Base-by-base conservation (phyloP, 2,113 vertebrate species). In the Oreochromis tanganicae region DNA sequence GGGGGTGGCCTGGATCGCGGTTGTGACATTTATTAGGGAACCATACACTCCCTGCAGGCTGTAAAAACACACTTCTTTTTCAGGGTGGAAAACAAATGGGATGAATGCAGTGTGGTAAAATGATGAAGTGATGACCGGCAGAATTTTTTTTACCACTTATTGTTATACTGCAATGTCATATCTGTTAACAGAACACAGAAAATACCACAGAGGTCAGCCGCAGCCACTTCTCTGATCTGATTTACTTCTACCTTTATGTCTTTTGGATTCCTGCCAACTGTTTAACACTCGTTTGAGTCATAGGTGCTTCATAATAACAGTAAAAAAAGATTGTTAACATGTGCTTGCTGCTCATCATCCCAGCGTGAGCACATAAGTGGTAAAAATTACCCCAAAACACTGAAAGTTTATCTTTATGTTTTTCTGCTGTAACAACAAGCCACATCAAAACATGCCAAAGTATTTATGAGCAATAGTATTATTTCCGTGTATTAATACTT, bases 1-100 rank as follows among this genome's bases (percentile, higher is more conserved):
- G 88, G 87, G 91, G 93, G 93, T 88, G 80, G 91, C 78, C 59
- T 43, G 87, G 79, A 92, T 91, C 73, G 85, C 87, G 91, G 92
- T 87, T 86, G 89, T 50, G 87, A 92, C 87, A 90, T 96, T 96
- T 96, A 96, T 94, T 92, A 92, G 84, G 24, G 83, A 93, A 93
- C 93, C 83, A 89, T 93, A 90, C 90, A 85, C 92, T 94, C 91
- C 88, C 92, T 90, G 43, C 29, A 3, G 7, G 32, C 48, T 91
- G 80, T 92, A 91, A 94, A 94, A 93, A 93, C 91, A 89, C 86
- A 86, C 81, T 91, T 73, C 55, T 89, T 48, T 82, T 91, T 91
- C 80, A 83, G 85, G 78, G 50, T 94, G 89, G 89, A 90, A 92
- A 93, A 93, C 92, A 91, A 94, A 93, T 90, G 85, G 86, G 63